Evolutionary conservation across 1,140 invertebrate genomes (phyloP), one percentile per base, ranked within the genome.

Genomic region (Drosophila takahashii): DNA sequence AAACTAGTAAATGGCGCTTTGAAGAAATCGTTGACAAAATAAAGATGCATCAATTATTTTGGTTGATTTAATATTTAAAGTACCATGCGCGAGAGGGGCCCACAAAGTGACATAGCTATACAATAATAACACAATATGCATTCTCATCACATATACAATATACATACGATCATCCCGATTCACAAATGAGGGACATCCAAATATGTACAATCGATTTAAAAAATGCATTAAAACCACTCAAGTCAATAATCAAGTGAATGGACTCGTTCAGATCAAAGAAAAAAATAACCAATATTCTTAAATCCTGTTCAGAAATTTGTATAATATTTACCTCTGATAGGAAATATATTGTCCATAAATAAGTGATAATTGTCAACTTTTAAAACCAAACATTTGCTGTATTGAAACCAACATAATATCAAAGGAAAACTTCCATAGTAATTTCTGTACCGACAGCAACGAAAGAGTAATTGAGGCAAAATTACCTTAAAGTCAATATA

Each of bases 401-500:
- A 16, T 22, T 7, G 11, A 57, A 44, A 32, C 11, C 37, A 48
- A 57, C 45, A 22, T 13, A 45, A 22, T 4, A 2, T 7, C 15
- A 42, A 34, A 48, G 48, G 41, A 16, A 44, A 39, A 9, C 26
- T 16, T 15, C 15, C 3, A 39, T 13, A 26, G 11, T 10, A 37
- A 61, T 18, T 22, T 42, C 36, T 65, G 22, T 61, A 39, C 39
- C 34, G 13, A 53, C 8, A 27, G 18, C 45, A 45, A 32, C 18
- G n/a, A 39, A 18, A 18, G 0, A 16, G n/a, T 67, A 51, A n/a
- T 64, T 22, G 27, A 15, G 9, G 15, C 64, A 41, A 54, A 90
- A 86, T 95, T 93, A 97, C 97, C 95, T 98, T 98, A 94, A 98
- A 98, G 93, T 98, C 98, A 92, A 99, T 99, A 93, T 98, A 98